Conservation (phyloP, 2,113 vertebrate genomes). For the Isichthys henryi region DNA sequence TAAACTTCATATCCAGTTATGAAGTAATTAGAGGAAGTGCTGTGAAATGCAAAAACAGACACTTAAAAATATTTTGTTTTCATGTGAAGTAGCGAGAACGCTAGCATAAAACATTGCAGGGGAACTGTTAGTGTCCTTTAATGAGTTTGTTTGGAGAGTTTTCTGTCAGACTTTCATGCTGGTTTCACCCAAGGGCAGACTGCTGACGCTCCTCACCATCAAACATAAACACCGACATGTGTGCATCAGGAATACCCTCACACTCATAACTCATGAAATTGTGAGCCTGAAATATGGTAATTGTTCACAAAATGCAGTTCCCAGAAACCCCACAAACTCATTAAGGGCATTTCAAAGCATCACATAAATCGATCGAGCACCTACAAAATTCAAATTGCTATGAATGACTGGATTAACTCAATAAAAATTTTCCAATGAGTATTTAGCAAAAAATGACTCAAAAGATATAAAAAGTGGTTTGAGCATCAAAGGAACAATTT, state of each 20-base stretch:
- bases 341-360: background rate
- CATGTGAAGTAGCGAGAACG: background rate
- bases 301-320: background rate
- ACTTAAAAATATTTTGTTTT: slow-evolving; percentile 1
- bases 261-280: background rate
- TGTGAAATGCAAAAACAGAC: background rate
- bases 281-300: slow-evolving; percentile 3
- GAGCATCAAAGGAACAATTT: background rate
- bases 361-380: background rate
- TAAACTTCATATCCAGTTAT: background rate
- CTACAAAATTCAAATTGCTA: background rate
- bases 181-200: background rate
- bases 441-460: background rate
- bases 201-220: background rate
- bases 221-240: slow-evolving; percentile 8
- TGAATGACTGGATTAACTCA: background rate
- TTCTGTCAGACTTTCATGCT: slow-evolving; percentile 17
- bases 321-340: background rate
- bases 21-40: background rate
- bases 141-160: background rate
- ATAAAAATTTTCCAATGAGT: background rate
- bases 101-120: background rate
- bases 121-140: background rate
- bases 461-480: background rate
- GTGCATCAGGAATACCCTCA: background rate